Conservation (phyloP, 64 coral and sea anemone species). For the Acropora tenuis region DNA sequence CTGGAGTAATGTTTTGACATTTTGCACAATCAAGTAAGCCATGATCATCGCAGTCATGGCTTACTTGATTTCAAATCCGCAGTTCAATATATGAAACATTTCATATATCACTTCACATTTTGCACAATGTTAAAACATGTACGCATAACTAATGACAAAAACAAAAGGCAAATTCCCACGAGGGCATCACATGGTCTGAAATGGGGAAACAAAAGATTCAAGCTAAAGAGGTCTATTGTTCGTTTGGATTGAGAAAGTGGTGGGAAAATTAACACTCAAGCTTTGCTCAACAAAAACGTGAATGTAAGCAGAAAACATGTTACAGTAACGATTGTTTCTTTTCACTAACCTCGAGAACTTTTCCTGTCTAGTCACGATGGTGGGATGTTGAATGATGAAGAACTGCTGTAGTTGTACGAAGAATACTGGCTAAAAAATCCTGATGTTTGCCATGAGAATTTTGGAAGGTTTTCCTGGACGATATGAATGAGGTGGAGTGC, state of each 20-base stretch:
- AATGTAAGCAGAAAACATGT: slow-evolving; percentile 13
- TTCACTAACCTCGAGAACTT: slow-evolving; percentile 12
- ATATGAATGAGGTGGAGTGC: slow-evolving; percentile 29
- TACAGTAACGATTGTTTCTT: slow-evolving; percentile 3
- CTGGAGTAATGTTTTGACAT: too few species aligned
- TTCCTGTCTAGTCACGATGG: background rate
- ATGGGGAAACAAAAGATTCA: too few species aligned
- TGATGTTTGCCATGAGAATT: slow-evolving; percentile 25
- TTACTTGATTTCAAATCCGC: too few species aligned
- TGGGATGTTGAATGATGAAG: slow-evolving; percentile 42
- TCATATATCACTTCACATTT: too few species aligned
- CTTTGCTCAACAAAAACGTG: background rate
- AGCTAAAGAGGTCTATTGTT: too few species aligned
- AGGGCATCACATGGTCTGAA: too few species aligned
- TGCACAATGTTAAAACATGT: too few species aligned
- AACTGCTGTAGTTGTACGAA: slow-evolving; percentile 33
- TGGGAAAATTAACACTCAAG: slow-evolving; percentile 29
- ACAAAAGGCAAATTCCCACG: too few species aligned
- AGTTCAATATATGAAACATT: too few species aligned
- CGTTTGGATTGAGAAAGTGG: background rate
- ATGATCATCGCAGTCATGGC: too few species aligned
- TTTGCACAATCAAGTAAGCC: too few species aligned
- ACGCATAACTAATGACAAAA: too few species aligned
- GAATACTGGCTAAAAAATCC: slow-evolving; percentile 36
- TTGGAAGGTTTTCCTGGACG: slow-evolving; percentile 29